A percentile compares a stretch with the other conserved stretches of the same genome.
phyloP scores from a whole-genome alignment of 2,888 invertebrate species.

The Tryphoninae sp. region DNA sequence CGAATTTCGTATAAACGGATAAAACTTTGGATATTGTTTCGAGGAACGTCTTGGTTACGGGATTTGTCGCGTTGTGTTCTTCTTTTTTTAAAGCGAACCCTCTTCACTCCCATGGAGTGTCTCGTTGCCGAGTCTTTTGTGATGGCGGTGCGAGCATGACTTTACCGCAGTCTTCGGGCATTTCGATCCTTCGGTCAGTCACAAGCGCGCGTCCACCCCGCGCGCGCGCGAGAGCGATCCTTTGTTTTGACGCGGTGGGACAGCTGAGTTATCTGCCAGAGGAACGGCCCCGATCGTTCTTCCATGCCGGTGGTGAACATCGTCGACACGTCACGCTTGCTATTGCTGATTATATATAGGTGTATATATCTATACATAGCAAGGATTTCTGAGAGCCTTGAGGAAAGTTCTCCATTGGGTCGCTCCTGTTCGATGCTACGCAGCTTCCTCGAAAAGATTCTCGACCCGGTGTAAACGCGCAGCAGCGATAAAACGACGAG shows the following conservation, averaged over 20 bases:
- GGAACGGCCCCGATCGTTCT: conserved; percentile 72
- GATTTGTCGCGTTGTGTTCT: too few species aligned
- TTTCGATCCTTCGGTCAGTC: conserved; percentile 23
- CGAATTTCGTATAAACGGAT: too few species aligned
- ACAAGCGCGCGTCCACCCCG: conserved; percentile 2
- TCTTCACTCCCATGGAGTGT: conserved; percentile 5
- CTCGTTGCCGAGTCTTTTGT: neutral
- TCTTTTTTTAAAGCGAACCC: neutral
- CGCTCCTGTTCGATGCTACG: neutral
- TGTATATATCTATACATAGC: neutral
- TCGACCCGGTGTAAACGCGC: conserved; percentile 75
- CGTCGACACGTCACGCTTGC: conserved; percentile 65
- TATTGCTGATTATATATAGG: neutral
- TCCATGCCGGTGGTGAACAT: conserved; percentile 66
- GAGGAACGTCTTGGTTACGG: too few species aligned
- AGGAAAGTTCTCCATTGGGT: too few species aligned
- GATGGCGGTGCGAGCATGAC: neutral
- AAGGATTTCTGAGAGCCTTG: too few species aligned
- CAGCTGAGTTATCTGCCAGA: conserved; percentile 74
- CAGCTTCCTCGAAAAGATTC: conserved; percentile 73
- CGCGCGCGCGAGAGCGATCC: conserved; percentile 60
- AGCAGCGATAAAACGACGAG: conserved; percentile 7
- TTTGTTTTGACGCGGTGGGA: conserved; percentile 74
- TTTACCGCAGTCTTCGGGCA: neutral
- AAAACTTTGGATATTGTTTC: too few species aligned